phyloP scores from a whole-genome alignment of 2,797 vertebrate species.

The Eleutherodactylus coqui region DNA sequence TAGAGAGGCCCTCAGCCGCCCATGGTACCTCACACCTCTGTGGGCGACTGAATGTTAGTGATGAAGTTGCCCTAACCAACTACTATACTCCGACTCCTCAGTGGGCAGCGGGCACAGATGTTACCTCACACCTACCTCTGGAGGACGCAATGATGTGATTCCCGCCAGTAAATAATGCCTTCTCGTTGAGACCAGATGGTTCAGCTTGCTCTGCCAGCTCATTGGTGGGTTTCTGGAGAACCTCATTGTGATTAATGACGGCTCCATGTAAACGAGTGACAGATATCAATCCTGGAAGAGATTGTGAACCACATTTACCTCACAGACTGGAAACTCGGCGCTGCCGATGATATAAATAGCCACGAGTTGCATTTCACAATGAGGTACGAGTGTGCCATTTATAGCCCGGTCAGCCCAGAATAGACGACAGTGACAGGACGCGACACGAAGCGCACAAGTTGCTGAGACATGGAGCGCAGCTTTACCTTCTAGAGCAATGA shows the following conservation, averaged over 20 bases:
- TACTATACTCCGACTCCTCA: too few relatives aligned
- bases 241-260: not conserved
- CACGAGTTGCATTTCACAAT: not conserved
- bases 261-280: not conserved
- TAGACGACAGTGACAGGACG: not conserved
- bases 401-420: not conserved
- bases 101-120: too few relatives aligned
- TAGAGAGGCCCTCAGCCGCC: too few relatives aligned
- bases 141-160: conserved; percentile 15
- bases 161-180: not conserved
- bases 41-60: too few relatives aligned
- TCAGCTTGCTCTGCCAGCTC: not conserved
- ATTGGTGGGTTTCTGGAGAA: not conserved
- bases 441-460: not conserved
- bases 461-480: not conserved
- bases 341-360: not conserved
- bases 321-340: not conserved
- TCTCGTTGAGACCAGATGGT: not conserved
- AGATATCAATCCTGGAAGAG: not conserved
- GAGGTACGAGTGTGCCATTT: conserved; percentile 21
- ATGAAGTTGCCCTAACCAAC: too few relatives aligned
- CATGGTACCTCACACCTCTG: too few relatives aligned
- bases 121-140: conserved; percentile 28
- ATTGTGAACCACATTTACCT: not conserved
- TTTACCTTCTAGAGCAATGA: not conserved